These are phyloP conservation scores for Chaenodraco wilsoni DNA, from an alignment of 2,797 vertebrate genomes.

Conservation along the genomic window DNA sequence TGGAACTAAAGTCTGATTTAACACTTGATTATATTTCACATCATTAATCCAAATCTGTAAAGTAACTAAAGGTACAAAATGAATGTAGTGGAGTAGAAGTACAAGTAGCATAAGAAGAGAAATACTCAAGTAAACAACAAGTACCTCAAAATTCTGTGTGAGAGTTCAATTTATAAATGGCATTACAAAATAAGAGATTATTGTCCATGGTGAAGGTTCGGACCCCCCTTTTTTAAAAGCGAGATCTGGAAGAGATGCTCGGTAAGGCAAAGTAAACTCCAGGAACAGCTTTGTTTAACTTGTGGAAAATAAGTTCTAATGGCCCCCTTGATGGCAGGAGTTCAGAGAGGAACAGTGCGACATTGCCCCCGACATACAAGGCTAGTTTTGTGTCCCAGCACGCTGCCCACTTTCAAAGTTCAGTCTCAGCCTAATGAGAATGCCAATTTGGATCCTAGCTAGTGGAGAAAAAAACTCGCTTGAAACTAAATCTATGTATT, in stretches of 20 bases:
- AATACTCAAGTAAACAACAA: too few relatives aligned
- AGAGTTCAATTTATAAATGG: too few relatives aligned
- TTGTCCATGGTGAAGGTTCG: too few relatives aligned
- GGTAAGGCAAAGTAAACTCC: constrained; percentile 48
- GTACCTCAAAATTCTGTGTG: too few relatives aligned
- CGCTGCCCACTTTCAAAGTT: constrained; percentile 47
- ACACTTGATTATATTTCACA: too few relatives aligned
- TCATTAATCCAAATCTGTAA: too few relatives aligned
- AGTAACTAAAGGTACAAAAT: too few relatives aligned
- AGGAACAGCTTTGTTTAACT: constrained; percentile 11
- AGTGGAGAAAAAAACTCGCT: constrained; percentile 34
- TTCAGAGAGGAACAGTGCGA: constrained; percentile 48
- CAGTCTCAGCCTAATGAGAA: constrained; percentile 58
- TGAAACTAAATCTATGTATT: constrained; percentile 44
- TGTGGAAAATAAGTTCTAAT: constrained; percentile 40
- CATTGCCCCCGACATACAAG: constrained; percentile 23
- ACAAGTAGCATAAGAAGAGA: too few relatives aligned
- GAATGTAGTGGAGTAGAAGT: too few relatives aligned
- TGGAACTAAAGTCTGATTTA: too few relatives aligned
- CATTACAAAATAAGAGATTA: too few relatives aligned
- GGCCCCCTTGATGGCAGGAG: constrained; percentile 38
- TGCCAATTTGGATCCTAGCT: constrained; percentile 55
- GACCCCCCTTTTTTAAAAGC: constrained; percentile 85
- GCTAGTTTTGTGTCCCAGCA: constrained; percentile 29
- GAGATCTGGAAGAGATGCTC: constrained; percentile 76